Conservation (phyloP, 2,797 vertebrate genomes). For the Numenius phaeopus region DNA sequence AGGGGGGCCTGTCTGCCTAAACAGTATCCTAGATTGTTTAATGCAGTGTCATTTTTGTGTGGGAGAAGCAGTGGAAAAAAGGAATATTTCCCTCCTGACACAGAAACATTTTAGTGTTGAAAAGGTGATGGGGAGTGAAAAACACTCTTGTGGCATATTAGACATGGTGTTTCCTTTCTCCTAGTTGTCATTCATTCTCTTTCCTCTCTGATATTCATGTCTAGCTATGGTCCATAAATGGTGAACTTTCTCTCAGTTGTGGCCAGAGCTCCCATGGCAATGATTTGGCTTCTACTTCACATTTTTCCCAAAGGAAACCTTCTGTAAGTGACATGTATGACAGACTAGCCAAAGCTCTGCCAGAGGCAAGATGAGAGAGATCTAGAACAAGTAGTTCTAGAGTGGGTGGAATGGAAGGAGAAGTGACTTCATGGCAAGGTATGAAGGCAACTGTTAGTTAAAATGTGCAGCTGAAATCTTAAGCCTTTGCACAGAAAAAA, state of each 20-base stretch:
- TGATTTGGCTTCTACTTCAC: not conserved
- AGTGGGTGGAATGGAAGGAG: not conserved
- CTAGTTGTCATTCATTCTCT: not conserved
- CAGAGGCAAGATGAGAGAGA: not conserved
- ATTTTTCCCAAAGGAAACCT: not conserved
- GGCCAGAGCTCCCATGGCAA: not conserved
- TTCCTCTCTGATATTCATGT: not conserved
- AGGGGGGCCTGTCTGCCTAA: not conserved
- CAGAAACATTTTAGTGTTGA: not conserved
- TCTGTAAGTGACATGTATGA: not conserved
- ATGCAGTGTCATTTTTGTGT: rapidly evolving
- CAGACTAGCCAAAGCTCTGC: not conserved
- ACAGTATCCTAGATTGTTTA: not conserved
- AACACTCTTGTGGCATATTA: not conserved
- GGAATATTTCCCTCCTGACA: not conserved
- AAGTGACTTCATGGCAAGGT: not conserved
- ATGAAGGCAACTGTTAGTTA: not conserved
- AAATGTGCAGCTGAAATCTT: not conserved
- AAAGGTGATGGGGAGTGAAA: not conserved
- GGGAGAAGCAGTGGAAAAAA: not conserved
- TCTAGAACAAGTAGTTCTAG: not conserved
- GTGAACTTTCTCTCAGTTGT: not conserved
- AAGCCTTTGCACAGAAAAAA: not conserved
- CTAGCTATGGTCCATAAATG: not conserved
- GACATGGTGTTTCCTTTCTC: not conserved